Base-by-base conservation (phyloP, 2,113 vertebrate species). In the Chaetops frenatus region DNA sequence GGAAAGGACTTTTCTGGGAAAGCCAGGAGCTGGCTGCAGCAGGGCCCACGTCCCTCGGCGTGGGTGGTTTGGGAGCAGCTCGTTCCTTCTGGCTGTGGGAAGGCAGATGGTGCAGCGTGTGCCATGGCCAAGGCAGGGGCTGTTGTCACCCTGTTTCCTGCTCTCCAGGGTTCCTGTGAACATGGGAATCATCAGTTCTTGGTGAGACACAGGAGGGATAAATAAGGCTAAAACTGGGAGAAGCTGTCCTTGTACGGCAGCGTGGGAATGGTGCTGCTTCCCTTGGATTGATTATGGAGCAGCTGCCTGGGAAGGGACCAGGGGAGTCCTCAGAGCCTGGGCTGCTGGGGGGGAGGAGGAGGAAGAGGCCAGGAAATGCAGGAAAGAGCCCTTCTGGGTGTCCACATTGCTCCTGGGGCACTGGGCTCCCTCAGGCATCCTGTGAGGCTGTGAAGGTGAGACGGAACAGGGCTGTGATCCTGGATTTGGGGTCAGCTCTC, bases 21-120 rank as follows among this genome's bases (percentile, higher is more conserved):
- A 20, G 51, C 5, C 29, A 18, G 0, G 11, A 27, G 85, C 50
- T 23, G 61, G 54, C 8, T 42, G 88, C 62, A 19, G 51, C 53
- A 18, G 28, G 10, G 53, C 87, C 5, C 2, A n/a, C 1, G 4
- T 12, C 53, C 72, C 78, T 0, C 4, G 0, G 11, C 14, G 2
- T 18, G 58, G 48, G 28, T 76, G 62, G 3, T 9, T 10, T 16
- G 73, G 15, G 16, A 47, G 69, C 47, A 48, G 38, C 33, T 5
- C 44, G 0, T 62, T 9, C 64, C 80, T 28, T 3, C 36, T 38
- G 1, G 12, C 56, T 9, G 50, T 1, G 9, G 40, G 7, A 31
- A 42, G 35, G 71, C 50, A 13, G 2, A 7, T 3, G 23, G 47
- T 5, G 38, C 48, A 24, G 31, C 0, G 1, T 9, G 12, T 44